Conservation (phyloP, 2,888 invertebrate genomes). For the Xanthorhoe designata region DNA sequence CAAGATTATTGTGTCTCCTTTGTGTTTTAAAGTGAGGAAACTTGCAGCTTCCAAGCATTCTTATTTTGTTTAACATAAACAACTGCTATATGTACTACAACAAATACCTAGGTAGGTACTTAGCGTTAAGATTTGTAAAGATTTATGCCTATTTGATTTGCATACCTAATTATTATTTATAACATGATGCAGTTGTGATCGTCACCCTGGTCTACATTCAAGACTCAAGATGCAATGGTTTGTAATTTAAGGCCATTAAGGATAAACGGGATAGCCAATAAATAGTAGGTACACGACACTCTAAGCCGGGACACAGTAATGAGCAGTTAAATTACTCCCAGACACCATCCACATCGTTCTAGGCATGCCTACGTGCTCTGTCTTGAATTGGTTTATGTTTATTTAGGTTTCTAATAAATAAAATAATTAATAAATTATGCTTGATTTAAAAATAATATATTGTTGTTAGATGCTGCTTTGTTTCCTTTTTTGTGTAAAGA, state of each 20-base stretch:
- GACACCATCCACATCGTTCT: slow-evolving; percentile 10
- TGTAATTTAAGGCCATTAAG: slow-evolving; percentile 35
- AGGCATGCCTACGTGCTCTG: slow-evolving; percentile 1
- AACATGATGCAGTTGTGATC: slow-evolving; percentile 8
- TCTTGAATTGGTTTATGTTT: background rate
- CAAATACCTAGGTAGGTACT: too few species aligned
- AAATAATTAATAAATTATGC: background rate
- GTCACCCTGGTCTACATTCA: slow-evolving; percentile 11
- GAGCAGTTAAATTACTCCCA: slow-evolving; percentile 34
- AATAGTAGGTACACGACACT: slow-evolving; percentile 34
- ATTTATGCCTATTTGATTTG: background rate
- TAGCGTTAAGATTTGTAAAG: background rate
- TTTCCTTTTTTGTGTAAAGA: too few species aligned
- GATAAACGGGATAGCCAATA: slow-evolving; percentile 32
- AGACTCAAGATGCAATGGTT: slow-evolving; percentile 24
- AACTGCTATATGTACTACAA: background rate
- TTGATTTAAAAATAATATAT: background rate
- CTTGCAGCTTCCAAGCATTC: slow-evolving; percentile 15
- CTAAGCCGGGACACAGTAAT: slow-evolving; percentile 32
- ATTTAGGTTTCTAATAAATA: background rate
- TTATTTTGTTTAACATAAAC: slow-evolving; percentile 17
- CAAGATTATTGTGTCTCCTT: slow-evolving; percentile 37
- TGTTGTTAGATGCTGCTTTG: too few species aligned
- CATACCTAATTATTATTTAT: too few species aligned
- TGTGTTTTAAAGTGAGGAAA: slow-evolving; percentile 27